Base-by-base conservation (phyloP, 2,888 invertebrate species). In the Leptogaster cylindrica region DNA sequence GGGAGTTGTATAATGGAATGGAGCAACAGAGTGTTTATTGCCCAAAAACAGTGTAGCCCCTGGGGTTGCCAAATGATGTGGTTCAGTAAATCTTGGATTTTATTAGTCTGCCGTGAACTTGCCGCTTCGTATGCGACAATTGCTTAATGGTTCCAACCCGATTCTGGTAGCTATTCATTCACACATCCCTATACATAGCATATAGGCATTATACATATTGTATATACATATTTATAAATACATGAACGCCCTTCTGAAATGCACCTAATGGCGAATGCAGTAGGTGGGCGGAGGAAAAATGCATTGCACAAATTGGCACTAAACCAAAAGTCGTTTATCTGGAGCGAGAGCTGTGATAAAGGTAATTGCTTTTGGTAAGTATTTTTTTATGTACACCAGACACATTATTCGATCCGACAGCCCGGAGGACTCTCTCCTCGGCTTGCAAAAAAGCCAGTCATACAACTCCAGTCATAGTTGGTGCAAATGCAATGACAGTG, bases 11-110 rank as follows among this genome's bases (percentile, higher is more conserved):
- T 36, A 55, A 55, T 36, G 23, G 55, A 36, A 23, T 39, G 39
- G 55, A 61, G 61, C 61, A 61, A 61, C 61, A 61, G 61, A 61
- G 61, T 61, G 61, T 61, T 61, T 61, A 61, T 61, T 61, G 44
- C 61, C 61, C 27, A 61, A 61, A 61, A 61, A 61, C 61, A 61
- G 61, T 27, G 20, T 23, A 16, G 61, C 18, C 16, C 12, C 44
- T n/a, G n/a, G 44, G 61, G n/a, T 16, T 61, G 61, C 61, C 61
- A 44, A 61, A 61, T 44, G 44, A 61, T 61, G 61, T 61, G 61
- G 61, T 28, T 27, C 28, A 61, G 27, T 61, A 61, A 61, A 41
- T 61, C 61, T 41, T 44, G 44, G n/a, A 61, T 61, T 61, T 61
- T 61, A 61, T 61, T 61, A 61, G 61, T 61, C 61, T 61, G 18